These are phyloP conservation scores for Eupithecia tripunctaria DNA, from an alignment of 2,888 invertebrate species.

Conservation along the genomic window DNA sequence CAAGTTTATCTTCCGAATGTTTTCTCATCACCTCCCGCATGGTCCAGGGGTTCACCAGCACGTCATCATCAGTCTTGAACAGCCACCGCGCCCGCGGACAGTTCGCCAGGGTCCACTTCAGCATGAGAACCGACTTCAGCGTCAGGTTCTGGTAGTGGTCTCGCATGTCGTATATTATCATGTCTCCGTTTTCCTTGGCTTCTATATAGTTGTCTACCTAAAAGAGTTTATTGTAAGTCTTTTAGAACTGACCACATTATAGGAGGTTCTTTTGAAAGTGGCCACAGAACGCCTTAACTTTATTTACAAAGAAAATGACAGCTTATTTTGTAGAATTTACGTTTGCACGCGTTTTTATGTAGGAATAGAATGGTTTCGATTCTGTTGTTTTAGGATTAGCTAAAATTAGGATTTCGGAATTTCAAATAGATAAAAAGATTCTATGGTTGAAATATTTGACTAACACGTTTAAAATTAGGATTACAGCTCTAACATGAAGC, in stretches of 20 bases:
- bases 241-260: neutral
- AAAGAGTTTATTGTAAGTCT: slow-evolving; percentile 20
- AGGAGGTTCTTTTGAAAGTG: neutral
- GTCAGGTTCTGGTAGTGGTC: slow-evolving; percentile 88
- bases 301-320: neutral
- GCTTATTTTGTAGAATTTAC: neutral
- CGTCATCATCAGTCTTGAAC: slow-evolving; percentile 86
- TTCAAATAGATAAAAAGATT: too few relatives aligned
- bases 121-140: slow-evolving; percentile 86
- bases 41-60: slow-evolving; percentile 84
- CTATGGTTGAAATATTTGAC: too few relatives aligned
- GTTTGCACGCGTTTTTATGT: too few relatives aligned
- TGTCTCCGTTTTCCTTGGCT: slow-evolving; percentile 81
- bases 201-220: slow-evolving; percentile 76
- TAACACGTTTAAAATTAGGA: too few relatives aligned
- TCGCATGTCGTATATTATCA: slow-evolving; percentile 85
- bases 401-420: too few relatives aligned
- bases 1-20: slow-evolving; percentile 67
- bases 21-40: slow-evolving; percentile 61
- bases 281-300: neutral
- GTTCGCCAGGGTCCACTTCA: slow-evolving; percentile 84
- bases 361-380: too few relatives aligned
- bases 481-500: too few relatives aligned
- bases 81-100: slow-evolving; percentile 75
- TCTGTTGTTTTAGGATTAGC: too few relatives aligned